Percentiles rank a stretch among this genome's conserved stretches.
Conservation (phyloP, 1,140 invertebrate genomes). For the Phymorhynchus buccinoides region DNA sequence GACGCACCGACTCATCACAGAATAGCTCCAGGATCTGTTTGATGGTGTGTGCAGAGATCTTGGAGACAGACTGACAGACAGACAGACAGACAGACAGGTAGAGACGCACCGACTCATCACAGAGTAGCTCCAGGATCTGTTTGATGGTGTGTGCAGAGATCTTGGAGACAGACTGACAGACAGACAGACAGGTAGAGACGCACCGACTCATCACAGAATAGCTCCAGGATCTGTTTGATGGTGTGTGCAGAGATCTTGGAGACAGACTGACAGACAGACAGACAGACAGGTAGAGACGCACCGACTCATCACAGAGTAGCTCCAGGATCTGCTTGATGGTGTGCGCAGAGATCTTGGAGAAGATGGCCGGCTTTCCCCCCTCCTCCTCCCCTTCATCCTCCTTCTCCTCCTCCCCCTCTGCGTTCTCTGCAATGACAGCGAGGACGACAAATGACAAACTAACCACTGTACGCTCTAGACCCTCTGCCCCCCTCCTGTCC, state of each 20-base stretch:
- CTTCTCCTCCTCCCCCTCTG: conserved; percentile 43
- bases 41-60: conserved; percentile 64
- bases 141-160: conserved; percentile 68
- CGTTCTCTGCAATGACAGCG: conserved; percentile 1
- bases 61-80: background rate
- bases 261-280: too few species aligned
- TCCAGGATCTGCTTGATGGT: too few species aligned
- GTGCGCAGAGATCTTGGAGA: conserved; percentile 68
- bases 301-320: too few species aligned
- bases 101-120: conserved; percentile 66
- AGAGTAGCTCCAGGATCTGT: conserved; percentile 69
- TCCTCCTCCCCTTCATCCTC: conserved; percentile 37
- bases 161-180: too few species aligned
- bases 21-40: conserved; percentile 56
- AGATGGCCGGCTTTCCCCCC: conserved; percentile 58
- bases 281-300: too few species aligned
- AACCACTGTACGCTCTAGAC: too few species aligned
- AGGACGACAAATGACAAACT: too few species aligned
- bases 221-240: too few species aligned
- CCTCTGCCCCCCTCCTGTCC: too few species aligned
- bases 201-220: too few species aligned
- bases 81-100: background rate
- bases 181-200: too few species aligned
- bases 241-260: too few species aligned
- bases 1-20: background rate